These are phyloP conservation scores for Cyclophora albipunctata DNA, from an alignment of 2,888 invertebrate species.

Conservation along the genomic window DNA sequence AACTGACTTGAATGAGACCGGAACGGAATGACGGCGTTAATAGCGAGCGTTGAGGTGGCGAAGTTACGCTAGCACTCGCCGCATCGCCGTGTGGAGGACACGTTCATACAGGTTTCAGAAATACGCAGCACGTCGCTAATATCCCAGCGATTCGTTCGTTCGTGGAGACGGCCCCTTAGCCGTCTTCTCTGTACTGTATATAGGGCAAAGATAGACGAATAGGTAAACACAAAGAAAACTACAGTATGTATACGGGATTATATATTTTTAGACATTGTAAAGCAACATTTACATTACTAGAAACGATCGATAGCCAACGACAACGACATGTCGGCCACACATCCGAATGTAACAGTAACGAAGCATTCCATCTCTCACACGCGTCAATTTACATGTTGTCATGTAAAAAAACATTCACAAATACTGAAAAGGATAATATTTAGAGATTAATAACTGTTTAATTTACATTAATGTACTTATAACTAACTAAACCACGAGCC, in stretches of 20 bases:
- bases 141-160: too few species aligned
- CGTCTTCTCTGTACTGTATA: too few species aligned
- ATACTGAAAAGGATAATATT: slow-evolving; percentile 70
- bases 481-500: slow-evolving; percentile 70
- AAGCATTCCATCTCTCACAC: slow-evolving; percentile 36
- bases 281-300: slow-evolving; percentile 75
- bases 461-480: slow-evolving; percentile 70
- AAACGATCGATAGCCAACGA: slow-evolving; percentile 51
- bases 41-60: too few species aligned
- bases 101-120: too few species aligned
- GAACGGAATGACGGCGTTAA: too few species aligned
- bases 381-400: slow-evolving; percentile 42
- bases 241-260: slow-evolving; percentile 65
- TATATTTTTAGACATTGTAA: slow-evolving; percentile 76
- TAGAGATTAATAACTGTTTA: slow-evolving; percentile 69
- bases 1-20: too few species aligned
- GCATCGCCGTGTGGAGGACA: too few species aligned
- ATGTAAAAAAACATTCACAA: slow-evolving; percentile 62
- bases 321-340: slow-evolving; percentile 39
- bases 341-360: slow-evolving; percentile 73
- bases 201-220: too few species aligned
- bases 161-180: too few species aligned
- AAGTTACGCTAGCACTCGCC: too few species aligned
- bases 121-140: too few species aligned
- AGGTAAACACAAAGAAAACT: slow-evolving; percentile 33